Base-by-base conservation (phyloP, 2,113 vertebrate species). In the Colossoma macropomum region DNA sequence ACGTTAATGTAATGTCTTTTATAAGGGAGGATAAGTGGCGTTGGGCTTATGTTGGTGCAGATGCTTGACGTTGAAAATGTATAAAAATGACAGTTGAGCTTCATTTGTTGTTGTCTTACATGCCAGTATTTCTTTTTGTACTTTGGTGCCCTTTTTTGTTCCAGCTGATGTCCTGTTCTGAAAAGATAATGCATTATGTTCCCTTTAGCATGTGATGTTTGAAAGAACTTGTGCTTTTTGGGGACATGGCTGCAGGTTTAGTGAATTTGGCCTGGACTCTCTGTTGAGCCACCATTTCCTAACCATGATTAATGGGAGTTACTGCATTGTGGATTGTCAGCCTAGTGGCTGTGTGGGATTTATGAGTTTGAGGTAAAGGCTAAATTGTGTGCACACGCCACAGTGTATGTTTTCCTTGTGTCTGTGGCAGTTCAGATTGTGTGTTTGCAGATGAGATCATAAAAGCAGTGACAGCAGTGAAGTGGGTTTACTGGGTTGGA, bases 391-490 rank as follows among this genome's bases (percentile, higher is more conserved):
- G 34, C 19, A 28, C 50, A 21, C 27, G 21, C 15, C 13, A 10
- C 59, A 63, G 45, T 63, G 9, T 4, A 45, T 60, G 7, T 23
- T 34, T 34, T 59, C 63, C 19, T 59, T 54, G 76, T 30, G 59
- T 54, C 15, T 85, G n/a, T 76, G 60, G 68, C 15, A 79, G 19
- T 66, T 60, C n/a, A 23, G 1, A 62, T 75, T 48, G 19, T 34
- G 13, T 59, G 38, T 45, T 48, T 65, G 71, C 21, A 66, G 77
- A 83, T 74, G 30, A 86, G 19, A 34, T 78, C 75, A 83, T 72
- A 12, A 27, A 52, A 11, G 56, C n/a, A 71, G 54, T 76, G 72
- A 70, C 19, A 17, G 34, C 12, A 27, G 8, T 27, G 1, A 80
- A 27, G 41, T 80, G 73, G 48, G 25, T 60, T 63, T 27, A 23